Evolutionary conservation across 2,797 vertebrate genomes (phyloP).

Genomic region (Potorous gilbertii): DNA sequence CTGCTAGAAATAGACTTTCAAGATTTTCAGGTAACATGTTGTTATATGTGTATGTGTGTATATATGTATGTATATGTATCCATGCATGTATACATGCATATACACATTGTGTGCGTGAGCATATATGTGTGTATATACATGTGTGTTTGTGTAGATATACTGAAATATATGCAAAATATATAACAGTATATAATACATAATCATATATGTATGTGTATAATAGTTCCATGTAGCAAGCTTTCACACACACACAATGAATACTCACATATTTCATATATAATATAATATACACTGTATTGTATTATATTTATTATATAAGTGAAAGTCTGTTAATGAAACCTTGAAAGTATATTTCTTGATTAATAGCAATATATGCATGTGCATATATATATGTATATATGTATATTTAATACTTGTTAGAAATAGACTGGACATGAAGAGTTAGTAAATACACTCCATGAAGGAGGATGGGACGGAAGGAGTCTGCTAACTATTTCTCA

Average conservation of each 20-base stretch:
- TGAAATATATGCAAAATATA: not conserved
- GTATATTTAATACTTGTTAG: too few relatives aligned
- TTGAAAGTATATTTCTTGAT: not conserved
- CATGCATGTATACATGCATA: too few relatives aligned
- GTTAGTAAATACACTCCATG: not conserved
- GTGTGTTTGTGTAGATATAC: too few relatives aligned
- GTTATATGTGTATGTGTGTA: too few relatives aligned
- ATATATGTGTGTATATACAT: too few relatives aligned
- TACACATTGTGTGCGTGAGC: too few relatives aligned
- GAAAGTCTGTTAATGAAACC: not conserved
- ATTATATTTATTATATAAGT: not conserved
- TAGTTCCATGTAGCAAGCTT: not conserved
- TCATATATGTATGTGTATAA: not conserved
- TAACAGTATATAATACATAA: not conserved
- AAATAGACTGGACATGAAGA: not conserved
- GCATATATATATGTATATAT: not conserved
- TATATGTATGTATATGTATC: too few relatives aligned
- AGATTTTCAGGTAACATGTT: not conserved
- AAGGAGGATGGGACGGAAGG: not conserved
- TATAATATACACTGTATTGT: too few relatives aligned
- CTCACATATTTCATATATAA: not conserved
- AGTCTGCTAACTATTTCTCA: not conserved
- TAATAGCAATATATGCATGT: not conserved
- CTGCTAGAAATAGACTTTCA: not conserved
- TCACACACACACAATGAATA: not conserved